Evolutionary conservation across 2,113 vertebrate genomes (phyloP), one percentile per base, ranked within the genome.

Genomic region (Saccopteryx leptura): DNA sequence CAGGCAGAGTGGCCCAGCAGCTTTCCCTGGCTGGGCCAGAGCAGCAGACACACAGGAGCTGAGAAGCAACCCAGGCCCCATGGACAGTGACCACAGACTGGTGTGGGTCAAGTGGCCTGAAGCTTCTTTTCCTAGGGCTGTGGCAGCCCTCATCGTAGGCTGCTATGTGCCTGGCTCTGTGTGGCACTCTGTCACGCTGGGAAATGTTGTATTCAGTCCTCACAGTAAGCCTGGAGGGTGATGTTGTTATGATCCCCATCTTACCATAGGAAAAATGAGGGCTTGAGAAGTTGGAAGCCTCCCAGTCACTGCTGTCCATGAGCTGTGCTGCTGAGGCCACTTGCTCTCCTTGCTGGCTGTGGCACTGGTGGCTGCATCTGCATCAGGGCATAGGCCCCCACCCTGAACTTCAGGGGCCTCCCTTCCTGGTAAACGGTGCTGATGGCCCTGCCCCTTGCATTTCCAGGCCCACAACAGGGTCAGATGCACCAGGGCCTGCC

Each of bases 261-360:
- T 61, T 66, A 80, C 6, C 66, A 86, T 72, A 31, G 72, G 65
- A 48, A 61, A 83, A 76, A 79, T 1, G 4, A 58, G n/a, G 11
- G 31, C 26, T n/a, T 83, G 68, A 48, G 50, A 52, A 87, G 14
- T 18, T n/a, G 5, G 58, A 26, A 50, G 14, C 8, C 28, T 46
- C 61, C 56, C 81, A 0, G 33, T 48, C 56, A 7, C 23, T 66
- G 58, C 9, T 0, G 0, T 31, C 7, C 4, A 14, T 28, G 54
- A 23, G 24, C 46, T 56, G 4, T 50, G n/a, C 17, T 19, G 4
- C 79, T n/a, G 14, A 24, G 52, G 48, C 56, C 15, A 4, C 2
- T 1, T 56, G 60, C 18, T 1, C 11, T 9, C 56, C 69, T 17
- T 39, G 60, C 15, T 61, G 12, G 11, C 15, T 3, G 15, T 7